These are phyloP conservation scores for Drosophila bipectinata DNA, from an alignment of 1,140 invertebrate species.

Conservation along the genomic window DNA sequence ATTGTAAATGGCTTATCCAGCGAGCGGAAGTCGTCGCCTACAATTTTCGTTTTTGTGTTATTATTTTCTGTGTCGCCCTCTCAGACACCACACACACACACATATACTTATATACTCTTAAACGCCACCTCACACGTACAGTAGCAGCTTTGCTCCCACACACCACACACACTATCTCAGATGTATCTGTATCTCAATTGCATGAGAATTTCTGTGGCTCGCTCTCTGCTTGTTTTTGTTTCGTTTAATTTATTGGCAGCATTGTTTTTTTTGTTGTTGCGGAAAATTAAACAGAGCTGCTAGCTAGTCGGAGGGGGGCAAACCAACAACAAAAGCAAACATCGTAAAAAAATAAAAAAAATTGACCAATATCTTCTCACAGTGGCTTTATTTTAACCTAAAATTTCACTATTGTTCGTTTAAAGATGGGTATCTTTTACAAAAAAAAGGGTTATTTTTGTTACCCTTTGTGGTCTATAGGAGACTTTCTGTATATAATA, in stretches of 20 bases:
- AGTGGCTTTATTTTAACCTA: background rate
- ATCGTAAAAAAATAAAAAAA: background rate
- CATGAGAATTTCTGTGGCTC: slow-evolving; percentile 42
- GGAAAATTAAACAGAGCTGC: background rate
- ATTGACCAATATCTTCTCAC: slow-evolving; percentile 2
- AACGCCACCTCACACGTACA: slow-evolving; percentile 25
- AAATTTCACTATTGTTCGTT: slow-evolving; percentile 2
- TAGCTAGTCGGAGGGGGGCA: background rate
- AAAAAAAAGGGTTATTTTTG: background rate
- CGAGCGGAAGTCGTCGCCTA: slow-evolving; percentile 76
- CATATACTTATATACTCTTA: background rate
- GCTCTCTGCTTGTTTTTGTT: slow-evolving; percentile 6
- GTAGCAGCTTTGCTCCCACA: slow-evolving; percentile 51
- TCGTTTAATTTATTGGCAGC: slow-evolving; percentile 5
- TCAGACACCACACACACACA: slow-evolving; percentile 24
- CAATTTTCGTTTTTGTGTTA: slow-evolving; percentile 73
- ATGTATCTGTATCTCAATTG: slow-evolving; percentile 59
- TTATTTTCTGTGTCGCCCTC: slow-evolving; percentile 60
- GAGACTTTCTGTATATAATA: too few relatives aligned
- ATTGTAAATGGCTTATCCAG: slow-evolving; percentile 67
- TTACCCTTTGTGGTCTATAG: too few relatives aligned
- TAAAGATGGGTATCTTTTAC: background rate
- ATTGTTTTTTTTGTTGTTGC: slow-evolving; percentile 1
- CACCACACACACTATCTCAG: slow-evolving; percentile 23
- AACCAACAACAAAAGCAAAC: slow-evolving; percentile 1